Conservation (phyloP, 2,113 vertebrate species). For the Menura novaehollandiae region DNA sequence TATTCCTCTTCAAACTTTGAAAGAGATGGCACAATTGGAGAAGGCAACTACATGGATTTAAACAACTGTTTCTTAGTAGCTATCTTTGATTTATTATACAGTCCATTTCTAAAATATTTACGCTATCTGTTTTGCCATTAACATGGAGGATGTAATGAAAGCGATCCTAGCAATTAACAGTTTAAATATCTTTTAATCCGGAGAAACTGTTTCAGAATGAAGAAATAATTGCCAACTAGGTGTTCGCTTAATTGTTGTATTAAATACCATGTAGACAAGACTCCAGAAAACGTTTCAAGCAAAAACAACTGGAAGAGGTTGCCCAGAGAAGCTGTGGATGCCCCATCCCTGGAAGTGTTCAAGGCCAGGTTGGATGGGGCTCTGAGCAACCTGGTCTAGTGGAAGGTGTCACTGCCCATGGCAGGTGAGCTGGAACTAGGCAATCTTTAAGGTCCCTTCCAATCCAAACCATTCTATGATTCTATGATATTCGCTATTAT, state of each 20-base stretch:
- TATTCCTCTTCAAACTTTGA: not conserved
- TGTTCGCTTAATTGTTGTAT: not conserved
- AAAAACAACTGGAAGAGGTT: not conserved
- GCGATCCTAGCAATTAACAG: not conserved
- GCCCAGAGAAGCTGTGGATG: too few species aligned
- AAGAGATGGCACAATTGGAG: not conserved
- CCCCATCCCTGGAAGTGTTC: not conserved
- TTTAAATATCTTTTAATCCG: not conserved
- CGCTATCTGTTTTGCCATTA: not conserved
- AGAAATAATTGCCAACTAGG: not conserved
- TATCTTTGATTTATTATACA: not conserved
- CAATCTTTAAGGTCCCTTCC: not conserved
- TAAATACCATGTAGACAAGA: not conserved
- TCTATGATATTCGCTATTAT: not conserved
- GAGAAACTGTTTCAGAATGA: not conserved
- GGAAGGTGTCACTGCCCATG: too few species aligned
- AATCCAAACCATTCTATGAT: not conserved
- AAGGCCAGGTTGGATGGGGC: not conserved
- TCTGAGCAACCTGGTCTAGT: not conserved
- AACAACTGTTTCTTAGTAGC: not conserved
- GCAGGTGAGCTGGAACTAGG: fast-evolving
- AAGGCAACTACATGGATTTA: not conserved
- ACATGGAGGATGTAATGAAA: not conserved
- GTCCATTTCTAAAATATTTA: conserved; percentile 28
- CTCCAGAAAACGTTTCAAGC: not conserved